Evolutionary conservation across 2,113 vertebrate species (phyloP).

Genomic region (Pluvialis apricaria): DNA sequence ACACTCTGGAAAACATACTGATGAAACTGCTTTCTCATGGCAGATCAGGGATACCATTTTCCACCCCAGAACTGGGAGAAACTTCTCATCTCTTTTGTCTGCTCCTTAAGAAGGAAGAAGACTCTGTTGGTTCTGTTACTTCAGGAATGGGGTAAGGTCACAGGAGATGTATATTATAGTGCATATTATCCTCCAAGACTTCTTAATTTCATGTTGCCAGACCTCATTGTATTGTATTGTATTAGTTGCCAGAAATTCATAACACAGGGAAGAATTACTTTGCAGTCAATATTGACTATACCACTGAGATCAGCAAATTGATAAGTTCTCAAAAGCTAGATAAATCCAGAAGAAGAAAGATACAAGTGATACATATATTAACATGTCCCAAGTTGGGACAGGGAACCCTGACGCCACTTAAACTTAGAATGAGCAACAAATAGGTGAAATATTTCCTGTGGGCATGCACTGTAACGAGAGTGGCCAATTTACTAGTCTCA

Average conservation of each 20-base stretch:
- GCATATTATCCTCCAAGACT: not conserved
- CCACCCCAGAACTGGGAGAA: not conserved
- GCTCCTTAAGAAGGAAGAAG: not conserved
- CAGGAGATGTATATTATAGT: not conserved
- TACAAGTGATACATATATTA: not conserved
- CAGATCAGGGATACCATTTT: not conserved
- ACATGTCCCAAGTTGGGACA: not conserved
- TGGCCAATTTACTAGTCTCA: not conserved
- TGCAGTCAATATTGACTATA: not conserved
- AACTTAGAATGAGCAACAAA: not conserved
- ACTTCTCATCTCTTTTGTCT: not conserved
- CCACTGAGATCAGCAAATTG: not conserved
- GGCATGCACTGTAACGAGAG: not conserved
- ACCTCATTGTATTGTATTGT: not conserved
- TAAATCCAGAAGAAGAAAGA: not conserved
- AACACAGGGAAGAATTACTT: not conserved
- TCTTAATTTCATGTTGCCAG: not conserved
- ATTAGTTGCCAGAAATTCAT: not conserved
- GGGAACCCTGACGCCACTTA: not conserved
- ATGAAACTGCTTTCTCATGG: not conserved
- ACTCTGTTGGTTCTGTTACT: not conserved
- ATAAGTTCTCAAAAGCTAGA: not conserved
- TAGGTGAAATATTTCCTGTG: not conserved
- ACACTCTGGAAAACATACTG: not conserved
- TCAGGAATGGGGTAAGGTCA: not conserved